Conservation (phyloP, 1,140 invertebrate genomes). For the Lasioglossum baleicum region DNA sequence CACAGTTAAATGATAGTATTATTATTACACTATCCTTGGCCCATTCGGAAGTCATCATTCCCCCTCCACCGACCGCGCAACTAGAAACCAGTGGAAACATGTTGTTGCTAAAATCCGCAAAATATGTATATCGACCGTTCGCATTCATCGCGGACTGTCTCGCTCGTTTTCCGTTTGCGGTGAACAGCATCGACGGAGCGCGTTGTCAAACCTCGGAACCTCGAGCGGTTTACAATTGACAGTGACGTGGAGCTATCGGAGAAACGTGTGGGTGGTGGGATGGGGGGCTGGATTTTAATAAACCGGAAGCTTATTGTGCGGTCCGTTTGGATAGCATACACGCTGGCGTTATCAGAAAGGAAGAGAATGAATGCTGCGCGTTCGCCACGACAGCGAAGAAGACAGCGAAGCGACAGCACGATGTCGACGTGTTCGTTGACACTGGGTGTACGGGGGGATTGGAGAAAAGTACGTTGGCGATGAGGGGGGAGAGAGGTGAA, state of each 20-base stretch:
- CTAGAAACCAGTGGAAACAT: too few species aligned
- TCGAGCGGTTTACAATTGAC: constrained; percentile 31
- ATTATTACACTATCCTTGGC: too few species aligned
- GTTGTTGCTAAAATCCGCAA: too few species aligned
- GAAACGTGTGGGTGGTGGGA: neutral
- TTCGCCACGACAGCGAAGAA: constrained; percentile 45
- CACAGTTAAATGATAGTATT: too few species aligned
- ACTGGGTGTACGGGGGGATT: neutral
- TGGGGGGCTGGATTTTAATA: constrained; percentile 60
- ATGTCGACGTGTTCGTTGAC: neutral
- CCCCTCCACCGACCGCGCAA: too few species aligned
- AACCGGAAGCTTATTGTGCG: constrained; percentile 65
- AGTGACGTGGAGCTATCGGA: constrained; percentile 21
- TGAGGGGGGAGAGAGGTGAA: neutral
- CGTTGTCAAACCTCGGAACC: neutral
- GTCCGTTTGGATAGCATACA: constrained; percentile 25
- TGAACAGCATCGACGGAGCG: neutral
- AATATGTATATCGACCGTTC: too few species aligned
- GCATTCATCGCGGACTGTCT: too few species aligned
- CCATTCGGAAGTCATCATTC: too few species aligned
- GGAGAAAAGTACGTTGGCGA: neutral
- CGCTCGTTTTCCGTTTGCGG: neutral
- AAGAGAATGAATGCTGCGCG: constrained; percentile 40
- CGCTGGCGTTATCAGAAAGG: constrained; percentile 13
- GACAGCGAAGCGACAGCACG: constrained; percentile 25